These are phyloP conservation scores for Pachyrhynchus sulphureomaculatus DNA, from an alignment of 1,140 invertebrate species.

Conservation along the genomic window DNA sequence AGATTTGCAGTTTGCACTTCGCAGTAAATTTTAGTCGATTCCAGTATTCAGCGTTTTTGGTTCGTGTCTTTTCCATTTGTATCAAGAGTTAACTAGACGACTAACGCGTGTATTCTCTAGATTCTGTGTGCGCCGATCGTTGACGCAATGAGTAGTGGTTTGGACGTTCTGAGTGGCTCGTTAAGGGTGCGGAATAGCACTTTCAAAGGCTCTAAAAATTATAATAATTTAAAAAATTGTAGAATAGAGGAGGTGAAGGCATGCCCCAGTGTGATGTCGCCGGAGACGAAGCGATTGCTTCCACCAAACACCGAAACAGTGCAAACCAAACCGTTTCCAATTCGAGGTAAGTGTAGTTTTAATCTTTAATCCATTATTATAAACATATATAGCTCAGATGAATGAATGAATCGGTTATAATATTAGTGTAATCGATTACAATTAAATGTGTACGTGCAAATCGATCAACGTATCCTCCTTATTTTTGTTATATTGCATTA, in stretches of 20 bases:
- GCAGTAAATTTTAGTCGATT: constrained; percentile 6
- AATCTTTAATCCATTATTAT: too few relatives aligned
- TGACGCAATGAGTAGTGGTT: constrained; percentile 40
- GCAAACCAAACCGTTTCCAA: constrained; percentile 83
- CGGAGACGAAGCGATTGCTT: constrained; percentile 62
- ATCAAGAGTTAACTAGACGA: neutral
- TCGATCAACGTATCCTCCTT: too few relatives aligned
- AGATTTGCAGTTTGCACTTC: constrained; percentile 12
- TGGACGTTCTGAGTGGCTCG: constrained; percentile 47
- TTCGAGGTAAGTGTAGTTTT: constrained; percentile 61
- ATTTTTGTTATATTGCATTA: too few relatives aligned
- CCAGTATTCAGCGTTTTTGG: constrained; percentile 1
- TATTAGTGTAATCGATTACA: too few relatives aligned
- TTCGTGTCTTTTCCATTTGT: neutral
- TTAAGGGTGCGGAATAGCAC: constrained; percentile 46
- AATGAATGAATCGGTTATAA: too few relatives aligned
- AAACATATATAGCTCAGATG: too few relatives aligned
- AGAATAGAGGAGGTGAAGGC: constrained; percentile 56
- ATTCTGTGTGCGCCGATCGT: neutral
- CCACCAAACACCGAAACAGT: constrained; percentile 78
- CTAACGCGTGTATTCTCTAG: neutral
- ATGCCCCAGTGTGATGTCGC: constrained; percentile 66
- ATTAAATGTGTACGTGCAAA: too few relatives aligned
- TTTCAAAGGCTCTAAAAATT: constrained; percentile 29
- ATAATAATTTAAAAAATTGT: constrained; percentile 34